Conservation (phyloP, 2,797 vertebrate species). For the Danio choprae region DNA sequence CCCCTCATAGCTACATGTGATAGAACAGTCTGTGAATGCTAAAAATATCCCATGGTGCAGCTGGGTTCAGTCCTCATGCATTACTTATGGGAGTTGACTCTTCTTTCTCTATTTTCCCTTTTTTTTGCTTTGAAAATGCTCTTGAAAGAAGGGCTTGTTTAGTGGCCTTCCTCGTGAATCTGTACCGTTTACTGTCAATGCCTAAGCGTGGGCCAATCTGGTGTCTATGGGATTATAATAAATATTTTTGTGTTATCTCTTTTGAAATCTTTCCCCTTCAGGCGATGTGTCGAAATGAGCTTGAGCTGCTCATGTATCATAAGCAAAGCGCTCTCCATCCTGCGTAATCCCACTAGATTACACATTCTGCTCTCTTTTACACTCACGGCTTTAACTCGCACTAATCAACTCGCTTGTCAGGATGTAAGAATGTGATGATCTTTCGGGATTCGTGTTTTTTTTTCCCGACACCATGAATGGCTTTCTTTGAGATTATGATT, state of each 20-base stretch:
- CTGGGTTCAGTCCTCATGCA: constrained; percentile 69
- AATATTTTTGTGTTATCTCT: constrained; percentile 18
- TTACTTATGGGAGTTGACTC: constrained; percentile 76
- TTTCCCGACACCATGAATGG: not conserved
- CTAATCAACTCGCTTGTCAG: not conserved
- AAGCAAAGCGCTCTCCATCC: constrained; percentile 17
- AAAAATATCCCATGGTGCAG: constrained; percentile 43
- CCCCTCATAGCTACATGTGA: constrained; percentile 22
- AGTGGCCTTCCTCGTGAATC: constrained; percentile 14
- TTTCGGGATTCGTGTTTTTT: not conserved
- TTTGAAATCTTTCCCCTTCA: constrained; percentile 27
- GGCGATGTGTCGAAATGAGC: constrained; percentile 15
- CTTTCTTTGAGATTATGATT: not conserved
- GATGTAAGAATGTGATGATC: not conserved
- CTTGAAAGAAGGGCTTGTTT: constrained; percentile 11
- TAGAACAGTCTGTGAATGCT: constrained; percentile 34
- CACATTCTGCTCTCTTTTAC: constrained; percentile 33
- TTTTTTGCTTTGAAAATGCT: constrained; percentile 38
- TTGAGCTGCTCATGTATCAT: not conserved
- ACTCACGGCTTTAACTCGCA: constrained; percentile 3
- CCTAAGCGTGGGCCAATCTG: not conserved
- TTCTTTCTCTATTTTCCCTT: constrained; percentile 58
- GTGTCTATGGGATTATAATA: constrained; percentile 30
- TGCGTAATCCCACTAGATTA: constrained; percentile 36
- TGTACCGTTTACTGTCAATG: not conserved